Base-by-base conservation (phyloP, 2,888 invertebrate genomes). In the Tyria jacobaeae region DNA sequence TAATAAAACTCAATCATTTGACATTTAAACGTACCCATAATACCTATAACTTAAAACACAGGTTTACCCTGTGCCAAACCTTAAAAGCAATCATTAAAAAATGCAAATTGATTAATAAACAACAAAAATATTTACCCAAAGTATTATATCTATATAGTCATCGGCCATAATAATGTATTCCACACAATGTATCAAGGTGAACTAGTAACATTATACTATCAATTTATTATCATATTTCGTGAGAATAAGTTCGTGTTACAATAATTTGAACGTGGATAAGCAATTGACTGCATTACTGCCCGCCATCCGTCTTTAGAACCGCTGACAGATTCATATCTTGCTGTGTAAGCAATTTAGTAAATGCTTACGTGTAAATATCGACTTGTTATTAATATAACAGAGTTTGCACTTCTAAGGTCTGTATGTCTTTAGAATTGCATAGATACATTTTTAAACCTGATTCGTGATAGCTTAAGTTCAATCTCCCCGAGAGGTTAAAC, bases 171-270 rank as follows among this genome's bases (percentile, higher is more conserved):
- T 35, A 56, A 14, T 21, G 34, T 41, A 60, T 60, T 55, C 25
- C 24, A 21, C 25, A 44, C 41, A 52, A 15, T 7, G 37, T 21
- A 31, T 9, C 64, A 69, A 73, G 63, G 71, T 57, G 60, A 70
- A 62, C 71, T 52, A 68, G 54, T 60, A 66, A 53, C 68, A 57
- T 69, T 62, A 71, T 60, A 39, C 56, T 64, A 51, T 56, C 64
- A 56, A 60, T 62, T 57, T 65, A 70, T 75, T 70, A 70, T 71
- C 66, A 76, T 73, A 76, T 64, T 73, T 62, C 70, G 75, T 70
- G 75, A 61, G 75, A 62, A 66, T 54, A 60, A 14, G 35, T 31
- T 71, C 76, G 75, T 75, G 75, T 60, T 70, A 57, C 49, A 41
- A 62, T 65, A 63, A 60, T 60, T 41, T 39, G 66, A 68, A 48